Percentiles rank a stretch among this genome's conserved stretches.
These are phyloP conservation scores for Aselliscus stoliczkanus DNA, from an alignment of 2,797 vertebrate genomes.

Conservation along the genomic window DNA sequence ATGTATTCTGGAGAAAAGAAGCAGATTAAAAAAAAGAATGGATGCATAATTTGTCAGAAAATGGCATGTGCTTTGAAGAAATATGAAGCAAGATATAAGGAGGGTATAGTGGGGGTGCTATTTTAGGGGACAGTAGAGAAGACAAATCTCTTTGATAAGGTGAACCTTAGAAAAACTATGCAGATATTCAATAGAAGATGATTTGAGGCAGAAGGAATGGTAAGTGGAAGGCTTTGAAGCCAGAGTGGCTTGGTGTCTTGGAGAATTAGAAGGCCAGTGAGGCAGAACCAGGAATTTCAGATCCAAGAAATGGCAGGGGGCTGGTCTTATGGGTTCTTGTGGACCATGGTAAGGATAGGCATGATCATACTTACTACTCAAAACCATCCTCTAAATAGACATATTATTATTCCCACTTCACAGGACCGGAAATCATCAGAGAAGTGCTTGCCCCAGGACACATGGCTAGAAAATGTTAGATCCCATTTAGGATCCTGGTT, in stretches of 20 bases:
- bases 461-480: not conserved
- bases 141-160: not conserved
- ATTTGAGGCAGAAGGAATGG: not conserved
- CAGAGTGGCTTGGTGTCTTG: not conserved
- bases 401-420: not conserved
- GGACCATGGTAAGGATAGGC: not conserved
- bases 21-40: not conserved
- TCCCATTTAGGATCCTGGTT: not conserved
- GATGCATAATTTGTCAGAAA: not conserved
- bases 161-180: not conserved
- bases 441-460: not conserved
- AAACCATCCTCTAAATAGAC: not conserved
- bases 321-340: not conserved
- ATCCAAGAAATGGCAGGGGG: not conserved
- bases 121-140: not conserved
- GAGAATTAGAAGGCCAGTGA: not conserved
- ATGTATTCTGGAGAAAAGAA: not conserved
- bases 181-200: not conserved
- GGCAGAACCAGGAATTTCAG: not conserved
- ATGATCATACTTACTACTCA: not conserved
- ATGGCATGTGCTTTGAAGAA: not conserved
- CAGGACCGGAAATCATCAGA: not conserved
- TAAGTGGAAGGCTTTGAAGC: not conserved
- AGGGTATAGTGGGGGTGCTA: not conserved
- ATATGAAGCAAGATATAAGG: not conserved